These are phyloP conservation scores for Dioctria rufipes DNA, from an alignment of 2,888 invertebrate genomes.

Conservation along the genomic window DNA sequence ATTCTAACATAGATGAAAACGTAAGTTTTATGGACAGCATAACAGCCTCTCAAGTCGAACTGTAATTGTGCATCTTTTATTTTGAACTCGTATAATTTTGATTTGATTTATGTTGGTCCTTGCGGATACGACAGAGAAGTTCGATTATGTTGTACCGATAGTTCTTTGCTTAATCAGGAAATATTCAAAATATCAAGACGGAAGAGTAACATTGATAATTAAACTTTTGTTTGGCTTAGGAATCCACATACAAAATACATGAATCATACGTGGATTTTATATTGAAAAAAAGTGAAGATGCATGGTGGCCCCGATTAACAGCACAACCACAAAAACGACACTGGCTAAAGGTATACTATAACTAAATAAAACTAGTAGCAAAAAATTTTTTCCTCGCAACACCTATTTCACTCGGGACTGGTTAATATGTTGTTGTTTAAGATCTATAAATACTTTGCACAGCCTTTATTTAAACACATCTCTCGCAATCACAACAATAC, in stretches of 20 bases:
- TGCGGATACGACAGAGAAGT: not conserved
- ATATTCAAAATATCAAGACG: not conserved
- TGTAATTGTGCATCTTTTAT: not conserved
- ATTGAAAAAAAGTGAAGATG: constrained; percentile 78
- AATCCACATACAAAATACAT: constrained; percentile 76
- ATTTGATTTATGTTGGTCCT: not conserved
- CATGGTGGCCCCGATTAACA: constrained; percentile 90
- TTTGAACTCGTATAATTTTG: not conserved
- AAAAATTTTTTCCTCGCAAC: too few species aligned
- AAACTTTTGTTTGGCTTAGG: constrained; percentile 65
- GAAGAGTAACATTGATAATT: constrained; percentile 25
- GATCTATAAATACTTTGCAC: too few species aligned
- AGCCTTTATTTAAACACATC: too few species aligned
- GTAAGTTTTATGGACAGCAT: constrained; percentile 66
- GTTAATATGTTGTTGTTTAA: too few species aligned
- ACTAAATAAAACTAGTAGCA: too few species aligned
- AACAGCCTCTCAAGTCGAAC: not conserved
- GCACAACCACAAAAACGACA: constrained; percentile 87
- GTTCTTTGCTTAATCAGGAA: not conserved
- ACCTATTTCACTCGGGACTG: too few species aligned
- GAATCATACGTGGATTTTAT: constrained; percentile 85
- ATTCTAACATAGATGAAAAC: constrained; percentile 76
- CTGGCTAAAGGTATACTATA: constrained; percentile 81
- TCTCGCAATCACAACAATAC: too few species aligned
- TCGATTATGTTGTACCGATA: not conserved